Base-by-base conservation (phyloP, 2,113 vertebrate genomes). In the Anolis carolinensis region DNA sequence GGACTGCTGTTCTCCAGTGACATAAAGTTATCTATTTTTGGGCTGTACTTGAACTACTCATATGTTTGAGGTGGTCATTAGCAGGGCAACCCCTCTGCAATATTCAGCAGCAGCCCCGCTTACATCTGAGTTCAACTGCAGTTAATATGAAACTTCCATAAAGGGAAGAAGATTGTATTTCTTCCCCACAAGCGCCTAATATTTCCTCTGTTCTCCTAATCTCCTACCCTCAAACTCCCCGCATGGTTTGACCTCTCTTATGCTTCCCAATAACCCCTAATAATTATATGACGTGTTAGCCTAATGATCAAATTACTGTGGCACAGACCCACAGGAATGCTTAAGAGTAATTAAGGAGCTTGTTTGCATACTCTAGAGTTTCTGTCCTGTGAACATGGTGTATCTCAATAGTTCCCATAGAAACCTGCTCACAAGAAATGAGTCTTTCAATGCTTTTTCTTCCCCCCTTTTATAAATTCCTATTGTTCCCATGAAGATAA, bases 291-390 rank as follows among this genome's bases (percentile, higher is more conserved):
- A 74, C 92, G 89, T 91, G 87, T 94, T 94, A 86, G 21, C 88
- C 89, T 86, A 91, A 91, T 87, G 92, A 92, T 94, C 91, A 92
- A 87, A 89, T 86, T 67, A 68, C 89, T 67, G 75, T 82, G 68
- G 81, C 30, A 44, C 74, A 88, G 88, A 83, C 92, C 90, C 90
- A 89, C 89, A 93, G 92, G 88, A 82, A 70, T 87, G 67, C 65
- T 55, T 71, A 91, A 91, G 94, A 89, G 93, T 91, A 89, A 93
- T 92, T 92, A 93, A 94, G 86, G 89, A 90, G 82, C 90, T 93
- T 18, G 93, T 96, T 94, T 96, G 90, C 94, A 95, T 94, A 93
- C 92, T 89, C 91, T 73, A 82, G 87, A 88, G 3, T 93, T 91
- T 94, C 94, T 92, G 88, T 92, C 81, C 76, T 88, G 86, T 86